Evolutionary conservation across 2,888 invertebrate species (phyloP), one percentile per base, ranked within the genome.

Genomic region (Agrochola lota): DNA sequence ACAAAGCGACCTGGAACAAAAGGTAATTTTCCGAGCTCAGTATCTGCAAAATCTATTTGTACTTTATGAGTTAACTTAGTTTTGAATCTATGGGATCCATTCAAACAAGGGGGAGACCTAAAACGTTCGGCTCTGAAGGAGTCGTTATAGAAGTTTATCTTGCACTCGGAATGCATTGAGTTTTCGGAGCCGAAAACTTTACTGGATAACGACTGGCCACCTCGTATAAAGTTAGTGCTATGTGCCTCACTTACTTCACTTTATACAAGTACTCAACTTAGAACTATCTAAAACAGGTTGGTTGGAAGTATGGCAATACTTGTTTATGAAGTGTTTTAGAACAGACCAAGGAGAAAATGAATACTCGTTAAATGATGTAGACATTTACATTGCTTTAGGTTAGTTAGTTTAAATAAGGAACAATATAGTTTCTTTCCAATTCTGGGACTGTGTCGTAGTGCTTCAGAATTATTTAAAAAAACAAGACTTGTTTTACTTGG

Each of bases 131-230:
- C 57, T 77, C 60, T 74, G 69, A 83, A 83, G 83, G 70, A 83
- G 81, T 80, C 77, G 82, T 86, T 86, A 83, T 73, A 82, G 67
- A 87, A 88, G 80, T 88, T 88, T 84, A 84, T 80, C 80, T 79
- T 74, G 78, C 86, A 80, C 78, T 81, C 40, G 73, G 76, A 83
- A 85, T 85, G 85, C 86, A 89, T 83, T 77, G 76, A 85, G 84
- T 86, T 84, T 85, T 70, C 77, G 73, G 74, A 77, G 81, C 73
- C 74, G 80, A 81, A 86, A 88, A 88, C 89, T 89, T 88, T 78
- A 35, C 69, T 68, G 78, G 77, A 69, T 83, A 84, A 87, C 82
- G 82, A 84, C 84, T 84, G 78, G 63, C 81, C 76, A 78, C 75
- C 74, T 63, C 59, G 17, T 66, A 57, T 77, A 63, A 67, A 86